Conservation (phyloP, 2,797 vertebrate species). For the Epinephelus coioides region DNA sequence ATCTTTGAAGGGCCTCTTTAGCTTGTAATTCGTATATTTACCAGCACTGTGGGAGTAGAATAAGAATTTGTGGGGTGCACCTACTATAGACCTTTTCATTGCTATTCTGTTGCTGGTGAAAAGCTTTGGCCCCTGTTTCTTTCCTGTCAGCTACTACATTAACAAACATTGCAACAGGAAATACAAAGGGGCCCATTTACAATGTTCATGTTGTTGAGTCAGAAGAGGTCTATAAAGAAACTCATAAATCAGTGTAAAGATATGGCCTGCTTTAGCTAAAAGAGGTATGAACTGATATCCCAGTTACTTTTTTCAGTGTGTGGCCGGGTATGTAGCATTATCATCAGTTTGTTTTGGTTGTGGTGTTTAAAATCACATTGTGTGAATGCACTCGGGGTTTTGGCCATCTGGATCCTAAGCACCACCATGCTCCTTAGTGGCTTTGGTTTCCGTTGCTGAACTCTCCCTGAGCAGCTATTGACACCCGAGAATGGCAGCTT, state of each 20-base stretch:
- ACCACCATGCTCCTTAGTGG: conserved; percentile 39
- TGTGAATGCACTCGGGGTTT: conserved; percentile 37
- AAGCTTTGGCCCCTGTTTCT: no score
- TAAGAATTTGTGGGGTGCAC: background rate
- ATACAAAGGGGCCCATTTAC: no score
- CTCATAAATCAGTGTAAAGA: background rate
- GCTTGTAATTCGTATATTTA: background rate
- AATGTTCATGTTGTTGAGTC: no score
- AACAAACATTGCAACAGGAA: no score
- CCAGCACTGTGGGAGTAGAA: background rate
- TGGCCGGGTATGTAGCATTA: background rate
- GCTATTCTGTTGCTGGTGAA: no score
- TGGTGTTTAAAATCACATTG: conserved; percentile 52
- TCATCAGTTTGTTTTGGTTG: conserved; percentile 44
- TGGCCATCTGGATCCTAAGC: conserved; percentile 64
- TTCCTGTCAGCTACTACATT: no score
- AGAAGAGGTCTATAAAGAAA: background rate
- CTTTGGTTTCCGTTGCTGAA: conserved; percentile 44
- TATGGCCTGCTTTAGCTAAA: background rate
- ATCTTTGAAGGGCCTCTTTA: background rate
- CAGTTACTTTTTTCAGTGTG: background rate
- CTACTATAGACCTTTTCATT: no score
- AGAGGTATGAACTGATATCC: background rate
- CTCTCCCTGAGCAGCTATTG: conserved; percentile 63
- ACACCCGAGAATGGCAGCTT: conserved; percentile 66